Percentiles rank a stretch among this genome's conserved stretches.
These are phyloP conservation scores for Pachyramphus minor DNA, from an alignment of 2,113 vertebrate genomes.

Conservation along the genomic window DNA sequence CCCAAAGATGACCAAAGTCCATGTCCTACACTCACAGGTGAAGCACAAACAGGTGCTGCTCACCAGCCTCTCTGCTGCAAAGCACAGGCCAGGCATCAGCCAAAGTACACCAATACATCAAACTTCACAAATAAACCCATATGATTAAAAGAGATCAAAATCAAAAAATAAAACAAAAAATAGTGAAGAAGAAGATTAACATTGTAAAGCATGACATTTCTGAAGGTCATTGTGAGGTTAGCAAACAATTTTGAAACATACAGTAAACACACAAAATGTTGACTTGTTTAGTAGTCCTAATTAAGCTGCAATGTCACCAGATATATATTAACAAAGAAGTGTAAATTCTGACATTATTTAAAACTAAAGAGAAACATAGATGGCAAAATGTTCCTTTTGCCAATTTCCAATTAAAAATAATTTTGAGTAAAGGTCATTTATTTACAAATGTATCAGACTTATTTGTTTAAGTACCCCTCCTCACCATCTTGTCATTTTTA, in stretches of 20 bases:
- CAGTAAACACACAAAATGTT: slow-evolving; percentile 60
- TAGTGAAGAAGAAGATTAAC: neutral
- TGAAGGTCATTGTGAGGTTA: slow-evolving; percentile 28
- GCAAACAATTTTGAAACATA: slow-evolving; percentile 53
- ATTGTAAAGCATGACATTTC: slow-evolving; percentile 8
- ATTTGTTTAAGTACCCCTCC: slow-evolving; percentile 78
- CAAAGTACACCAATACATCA: neutral
- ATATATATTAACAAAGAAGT: slow-evolving; percentile 60
- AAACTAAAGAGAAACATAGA: slow-evolving; percentile 65
- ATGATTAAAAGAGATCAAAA: neutral
- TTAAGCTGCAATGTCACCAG: slow-evolving; percentile 50
- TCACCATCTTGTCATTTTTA: slow-evolving; percentile 83
- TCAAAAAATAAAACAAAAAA: neutral
- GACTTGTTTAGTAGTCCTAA: slow-evolving; percentile 68
- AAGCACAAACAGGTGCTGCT: neutral
- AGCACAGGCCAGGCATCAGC: neutral
- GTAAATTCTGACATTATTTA: slow-evolving; percentile 60
- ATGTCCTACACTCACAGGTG: neutral
- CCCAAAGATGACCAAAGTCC: neutral
- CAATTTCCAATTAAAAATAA: slow-evolving; percentile 78
- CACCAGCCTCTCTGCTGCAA: neutral
- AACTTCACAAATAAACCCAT: neutral
- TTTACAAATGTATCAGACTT: slow-evolving; percentile 78
- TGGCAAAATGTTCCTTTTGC: slow-evolving; percentile 68
- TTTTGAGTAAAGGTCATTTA: slow-evolving; percentile 79